Conservation (phyloP, 2,888 invertebrate genomes). For the Drosophila pegasa region DNA sequence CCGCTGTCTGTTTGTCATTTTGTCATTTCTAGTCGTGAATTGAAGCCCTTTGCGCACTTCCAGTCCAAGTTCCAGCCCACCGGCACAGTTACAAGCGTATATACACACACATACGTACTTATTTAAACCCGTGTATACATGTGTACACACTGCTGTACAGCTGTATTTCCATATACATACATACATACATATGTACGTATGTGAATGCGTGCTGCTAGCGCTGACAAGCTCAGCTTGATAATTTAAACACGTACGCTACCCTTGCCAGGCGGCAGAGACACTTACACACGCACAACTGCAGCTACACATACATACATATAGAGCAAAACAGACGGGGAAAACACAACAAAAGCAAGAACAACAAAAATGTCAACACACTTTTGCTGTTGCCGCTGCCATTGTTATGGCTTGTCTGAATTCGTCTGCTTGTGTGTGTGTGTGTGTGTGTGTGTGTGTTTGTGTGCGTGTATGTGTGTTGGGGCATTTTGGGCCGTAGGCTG, state of each 20-base stretch:
- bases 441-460: conserved; percentile 7
- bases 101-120: conserved; percentile 18
- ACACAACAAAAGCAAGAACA: conserved; percentile 47
- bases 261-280: conserved; percentile 31
- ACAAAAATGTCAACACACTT: conserved; percentile 77
- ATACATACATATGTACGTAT: conserved; percentile 16
- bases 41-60: conserved; percentile 57
- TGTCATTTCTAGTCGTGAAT: conserved; percentile 46
- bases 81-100: conserved; percentile 33
- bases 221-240: conserved; percentile 77
- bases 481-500: conserved; percentile 48
- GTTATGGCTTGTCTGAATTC: conserved; percentile 33
- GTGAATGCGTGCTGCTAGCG: conserved; percentile 62
- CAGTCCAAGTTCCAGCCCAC: conserved; percentile 54
- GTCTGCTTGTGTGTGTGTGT: conserved; percentile 14
- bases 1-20: conserved; percentile 18
- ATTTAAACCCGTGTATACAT: conserved; percentile 7
- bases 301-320: conserved; percentile 52
- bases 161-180: conserved; percentile 23
- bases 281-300: conserved; percentile 16
- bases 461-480: conserved; percentile 11
- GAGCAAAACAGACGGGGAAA: conserved; percentile 74
- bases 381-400: conserved; percentile 50
- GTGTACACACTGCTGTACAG: conserved; percentile 24
- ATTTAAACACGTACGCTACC: conserved; percentile 75